Conservation (phyloP, 1,140 invertebrate genomes). For the Uloborus diversus region DNA sequence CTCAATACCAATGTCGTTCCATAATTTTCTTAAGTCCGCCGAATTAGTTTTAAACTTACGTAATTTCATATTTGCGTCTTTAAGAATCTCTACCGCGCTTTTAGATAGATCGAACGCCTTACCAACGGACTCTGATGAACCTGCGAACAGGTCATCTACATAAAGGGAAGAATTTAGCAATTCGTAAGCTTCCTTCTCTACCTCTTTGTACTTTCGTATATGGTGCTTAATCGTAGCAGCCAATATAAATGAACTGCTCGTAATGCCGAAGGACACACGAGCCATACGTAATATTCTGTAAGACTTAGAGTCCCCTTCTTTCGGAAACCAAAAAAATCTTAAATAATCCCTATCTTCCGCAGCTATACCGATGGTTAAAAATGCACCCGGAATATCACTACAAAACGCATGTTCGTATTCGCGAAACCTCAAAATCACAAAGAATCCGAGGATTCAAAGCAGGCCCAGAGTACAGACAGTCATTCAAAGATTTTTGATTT, state of each 20-base stretch:
- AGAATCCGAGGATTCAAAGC: conserved; percentile 11
- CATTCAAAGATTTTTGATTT: conserved; percentile 34
- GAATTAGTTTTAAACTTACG: conserved; percentile 14
- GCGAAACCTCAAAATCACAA: conserved; percentile 20
- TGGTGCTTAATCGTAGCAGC: neutral
- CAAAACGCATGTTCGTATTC: neutral
- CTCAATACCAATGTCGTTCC: neutral
- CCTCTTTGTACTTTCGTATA: neutral
- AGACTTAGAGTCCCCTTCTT: neutral
- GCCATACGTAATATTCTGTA: neutral
- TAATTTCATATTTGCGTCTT: conserved; percentile 1
- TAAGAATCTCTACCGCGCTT: neutral
- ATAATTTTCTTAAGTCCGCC: neutral
- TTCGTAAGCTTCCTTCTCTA: neutral
- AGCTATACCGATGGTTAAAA: neutral
- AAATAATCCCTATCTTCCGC: conserved; percentile 16
- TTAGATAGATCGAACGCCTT: neutral
- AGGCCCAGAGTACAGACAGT: conserved; percentile 12
- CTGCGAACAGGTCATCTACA: conserved; percentile 1
- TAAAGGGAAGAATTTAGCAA: neutral
- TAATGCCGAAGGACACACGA: neutral
- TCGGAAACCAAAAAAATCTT: conserved; percentile 7
- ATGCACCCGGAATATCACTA: neutral
- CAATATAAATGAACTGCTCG: neutral
- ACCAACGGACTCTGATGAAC: neutral